Base-by-base conservation (phyloP, 2,113 vertebrate species). In the Poecile atricapillus region DNA sequence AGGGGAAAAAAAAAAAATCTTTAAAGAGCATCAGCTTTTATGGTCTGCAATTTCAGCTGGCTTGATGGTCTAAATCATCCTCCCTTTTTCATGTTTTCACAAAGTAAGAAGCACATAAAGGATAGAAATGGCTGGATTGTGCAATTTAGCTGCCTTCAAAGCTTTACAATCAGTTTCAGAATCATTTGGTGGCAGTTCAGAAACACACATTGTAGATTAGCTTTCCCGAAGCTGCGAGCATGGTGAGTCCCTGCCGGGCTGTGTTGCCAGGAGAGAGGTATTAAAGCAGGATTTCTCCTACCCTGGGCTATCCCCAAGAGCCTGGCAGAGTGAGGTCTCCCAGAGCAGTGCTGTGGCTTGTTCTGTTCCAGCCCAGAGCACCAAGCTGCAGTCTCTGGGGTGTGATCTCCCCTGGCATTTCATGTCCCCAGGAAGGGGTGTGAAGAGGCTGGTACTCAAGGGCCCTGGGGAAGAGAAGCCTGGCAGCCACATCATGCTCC, bases 41-140 rank as follows among this genome's bases (percentile, higher is more conserved):
- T 88, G 92, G 90, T 95, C 92, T 93, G 88, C 88, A 96, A 90
- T 95, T 96, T 89, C 86, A 95, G 87, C 90, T 90, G 79, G 90
- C 93, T 94, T 96, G 84, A 91, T 94, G 91, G 93, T 87, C 92
- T 89, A 94, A 91, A 95, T 97, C 95, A 93, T 93, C 94, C 79
- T 97, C 89, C 96, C 90, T 94, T 97, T 97, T 97, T 97, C 95
- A 96, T 95, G 95, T 97, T 95, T 96, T 93, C 90, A 95, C 94
- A 95, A 95, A 95, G 95, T 50, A n/a, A 95, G 71, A 90, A 77
- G 89, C 91, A 88, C 91, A 95, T 97, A 95, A 95, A 97, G 77
- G 94, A 91, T 90, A 92, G 95, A 96, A 96, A 93, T 93, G 94
- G 90, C 93, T 81, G 92, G 89, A 89, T 95, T 80, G 83, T 81